Percentiles rank a stretch among this genome's conserved stretches.
These are phyloP conservation scores for Tadarida brasiliensis DNA, from an alignment of 2,797 vertebrate genomes.

Conservation along the genomic window DNA sequence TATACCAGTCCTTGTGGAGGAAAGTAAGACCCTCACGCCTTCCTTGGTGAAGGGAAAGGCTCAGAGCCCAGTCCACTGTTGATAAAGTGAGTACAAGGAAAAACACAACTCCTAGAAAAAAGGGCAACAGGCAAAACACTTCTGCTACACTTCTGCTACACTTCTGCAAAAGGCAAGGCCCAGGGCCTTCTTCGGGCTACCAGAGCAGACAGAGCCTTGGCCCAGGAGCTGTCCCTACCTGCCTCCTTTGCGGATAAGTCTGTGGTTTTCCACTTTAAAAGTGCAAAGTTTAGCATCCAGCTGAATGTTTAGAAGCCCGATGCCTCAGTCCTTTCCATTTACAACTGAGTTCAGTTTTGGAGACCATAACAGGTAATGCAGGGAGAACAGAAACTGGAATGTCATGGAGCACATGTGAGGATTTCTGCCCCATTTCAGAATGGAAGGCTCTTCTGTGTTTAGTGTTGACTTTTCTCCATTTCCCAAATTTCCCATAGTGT, in stretches of 20 bases:
- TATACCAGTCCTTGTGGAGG: not conserved
- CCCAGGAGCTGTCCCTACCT: not conserved
- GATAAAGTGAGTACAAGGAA: not conserved
- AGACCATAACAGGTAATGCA: not conserved
- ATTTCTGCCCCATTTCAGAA: slow-evolving; percentile 34
- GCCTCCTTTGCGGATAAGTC: not conserved
- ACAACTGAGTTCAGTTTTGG: not conserved
- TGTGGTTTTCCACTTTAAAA: slow-evolving; percentile 21
- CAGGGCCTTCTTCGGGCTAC: not conserved
- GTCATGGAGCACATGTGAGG: not conserved
- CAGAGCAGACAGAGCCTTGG: not conserved
- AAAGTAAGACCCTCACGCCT: not conserved
- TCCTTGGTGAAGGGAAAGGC: not conserved
- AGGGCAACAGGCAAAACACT: not conserved
- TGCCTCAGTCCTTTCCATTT: not conserved
- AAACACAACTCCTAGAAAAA: not conserved
- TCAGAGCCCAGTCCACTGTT: not conserved
- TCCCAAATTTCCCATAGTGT: not conserved
- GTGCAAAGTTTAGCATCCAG: not conserved
- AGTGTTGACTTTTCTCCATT: slow-evolving; percentile 3
- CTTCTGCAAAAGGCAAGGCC: not conserved
- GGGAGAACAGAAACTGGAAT: not conserved
- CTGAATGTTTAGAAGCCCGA: not conserved
- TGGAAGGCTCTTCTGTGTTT: not conserved
- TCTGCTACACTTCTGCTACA: not conserved